phyloP scores from a whole-genome alignment of 2,888 invertebrate species.

The Mantis religiosa region DNA sequence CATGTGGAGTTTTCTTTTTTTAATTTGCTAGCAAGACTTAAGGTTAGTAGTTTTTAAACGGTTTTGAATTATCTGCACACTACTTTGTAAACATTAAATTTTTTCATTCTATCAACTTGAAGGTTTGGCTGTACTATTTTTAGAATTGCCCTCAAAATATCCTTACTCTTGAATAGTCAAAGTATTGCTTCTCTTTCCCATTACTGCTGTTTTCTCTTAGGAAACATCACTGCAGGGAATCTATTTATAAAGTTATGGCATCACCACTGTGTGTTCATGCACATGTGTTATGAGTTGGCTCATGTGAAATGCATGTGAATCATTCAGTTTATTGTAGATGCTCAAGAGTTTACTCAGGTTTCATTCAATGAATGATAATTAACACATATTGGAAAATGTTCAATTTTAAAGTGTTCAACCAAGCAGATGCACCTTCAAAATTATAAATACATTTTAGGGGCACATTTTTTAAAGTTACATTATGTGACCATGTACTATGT shows the following conservation, averaged over 20 bases:
- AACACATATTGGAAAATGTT: no score
- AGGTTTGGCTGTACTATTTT: conserved; percentile 17
- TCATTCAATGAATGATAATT: no score
- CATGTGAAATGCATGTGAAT: not conserved
- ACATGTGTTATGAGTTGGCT: not conserved
- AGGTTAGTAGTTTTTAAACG: no score
- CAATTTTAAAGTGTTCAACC: no score
- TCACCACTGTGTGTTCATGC: not conserved
- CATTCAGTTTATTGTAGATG: not conserved
- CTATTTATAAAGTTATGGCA: not conserved
- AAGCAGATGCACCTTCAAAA: no score
- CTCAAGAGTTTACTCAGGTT: no score
- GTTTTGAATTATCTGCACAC: no score
- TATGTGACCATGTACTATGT: no score
- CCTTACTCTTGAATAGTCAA: not conserved
- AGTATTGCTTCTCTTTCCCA: not conserved
- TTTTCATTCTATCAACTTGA: not conserved
- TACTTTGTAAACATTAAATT: not conserved
- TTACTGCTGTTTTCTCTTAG: conserved; percentile 8
- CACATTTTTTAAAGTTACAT: no score
- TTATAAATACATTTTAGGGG: no score
- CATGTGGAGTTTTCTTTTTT: no score
- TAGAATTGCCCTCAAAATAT: conserved; percentile 29
- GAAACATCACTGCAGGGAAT: not conserved
- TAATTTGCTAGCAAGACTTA: no score